Conservation (phyloP, 2,797 vertebrate genomes). For the Oreochromis grahami region DNA sequence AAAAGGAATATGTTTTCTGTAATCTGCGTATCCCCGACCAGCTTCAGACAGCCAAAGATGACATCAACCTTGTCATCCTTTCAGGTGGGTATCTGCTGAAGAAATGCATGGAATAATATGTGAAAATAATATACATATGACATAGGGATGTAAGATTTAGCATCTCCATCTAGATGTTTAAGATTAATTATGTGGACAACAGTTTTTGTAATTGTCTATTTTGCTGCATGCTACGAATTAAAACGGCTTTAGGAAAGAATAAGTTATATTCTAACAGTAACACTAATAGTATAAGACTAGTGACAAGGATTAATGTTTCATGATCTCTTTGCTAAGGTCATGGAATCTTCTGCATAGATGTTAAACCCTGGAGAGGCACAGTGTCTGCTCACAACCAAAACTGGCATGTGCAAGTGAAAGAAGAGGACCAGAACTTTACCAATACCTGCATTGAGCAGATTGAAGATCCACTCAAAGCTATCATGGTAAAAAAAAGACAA, state of each 20-base stretch:
- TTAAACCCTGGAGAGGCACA: constrained; percentile 71
- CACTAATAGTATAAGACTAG: neutral
- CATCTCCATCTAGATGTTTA: neutral
- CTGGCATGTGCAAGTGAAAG: constrained; percentile 71
- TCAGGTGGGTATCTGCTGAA: constrained; percentile 54
- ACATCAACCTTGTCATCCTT: constrained; percentile 74
- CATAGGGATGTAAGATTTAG: neutral
- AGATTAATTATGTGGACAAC: neutral
- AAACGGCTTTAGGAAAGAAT: neutral
- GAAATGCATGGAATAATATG: neutral
- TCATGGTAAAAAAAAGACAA: constrained; percentile 60
- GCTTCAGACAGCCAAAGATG: constrained; percentile 61
- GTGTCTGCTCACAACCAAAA: constrained; percentile 51
- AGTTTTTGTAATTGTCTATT: neutral
- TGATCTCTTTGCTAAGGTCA: constrained; percentile 48
- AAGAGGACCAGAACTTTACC: constrained; percentile 63
- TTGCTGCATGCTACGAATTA: neutral
- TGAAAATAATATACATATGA: neutral
- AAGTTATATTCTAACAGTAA: neutral
- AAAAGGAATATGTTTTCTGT: constrained; percentile 70
- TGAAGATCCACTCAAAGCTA: constrained; percentile 70
- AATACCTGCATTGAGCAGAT: constrained; percentile 71
- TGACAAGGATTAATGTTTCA: neutral
- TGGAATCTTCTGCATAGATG: constrained; percentile 77
- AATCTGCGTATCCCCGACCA: constrained; percentile 72